Base-by-base conservation (phyloP, 2,888 invertebrate species). In the Rotaria magnacalcarata region DNA sequence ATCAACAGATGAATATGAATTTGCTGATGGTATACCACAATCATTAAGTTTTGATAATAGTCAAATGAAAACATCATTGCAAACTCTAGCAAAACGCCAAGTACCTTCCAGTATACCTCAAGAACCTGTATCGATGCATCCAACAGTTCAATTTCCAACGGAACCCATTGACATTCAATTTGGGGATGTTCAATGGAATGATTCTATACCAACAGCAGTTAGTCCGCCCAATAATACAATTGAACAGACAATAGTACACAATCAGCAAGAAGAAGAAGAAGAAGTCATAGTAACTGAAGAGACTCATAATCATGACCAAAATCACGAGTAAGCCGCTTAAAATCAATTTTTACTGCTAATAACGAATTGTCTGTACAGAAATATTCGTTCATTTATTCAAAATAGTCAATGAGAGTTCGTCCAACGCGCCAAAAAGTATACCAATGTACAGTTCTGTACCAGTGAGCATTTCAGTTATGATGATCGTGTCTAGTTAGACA, bases 121-220 rank as follows among this genome's bases (percentile, higher is more conserved):
- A 19, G 14, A 67, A 67, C 67, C 80, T n/a, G 80, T 80, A 14
- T 47, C 47, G n/a, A 80, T 80, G 80, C 80, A 80, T 80, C 47
- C 21, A 14, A n/a, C 80, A 47, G 19, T 80, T 5, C 3, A 80
- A 14, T 80, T 14, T 80, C 7, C 80, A 47, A 80, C 43, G 24
- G 24, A 80, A 47, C 80, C 80, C 19, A 80, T 80, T 47, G 80
- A 80, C 47, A 47, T 80, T 4, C 80, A 80, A 80, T 80, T 80
- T 80, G 80, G 80, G 11, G 80, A 80, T 47, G n/a, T 80, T 14
- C 80, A 80, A 47, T 80, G 80, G 80, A 67, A 67, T 16, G 67
- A 67, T 67, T 67, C 67, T 7, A 5, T 67, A 19, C 34, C 67
- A 6, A 41, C 16, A 27, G 16, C 34, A 34, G 67, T 67, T 67